Evolutionary conservation across 1,140 invertebrate genomes (phyloP), one percentile per base, ranked within the genome.

Genomic region (Tetranychus urticae): DNA sequence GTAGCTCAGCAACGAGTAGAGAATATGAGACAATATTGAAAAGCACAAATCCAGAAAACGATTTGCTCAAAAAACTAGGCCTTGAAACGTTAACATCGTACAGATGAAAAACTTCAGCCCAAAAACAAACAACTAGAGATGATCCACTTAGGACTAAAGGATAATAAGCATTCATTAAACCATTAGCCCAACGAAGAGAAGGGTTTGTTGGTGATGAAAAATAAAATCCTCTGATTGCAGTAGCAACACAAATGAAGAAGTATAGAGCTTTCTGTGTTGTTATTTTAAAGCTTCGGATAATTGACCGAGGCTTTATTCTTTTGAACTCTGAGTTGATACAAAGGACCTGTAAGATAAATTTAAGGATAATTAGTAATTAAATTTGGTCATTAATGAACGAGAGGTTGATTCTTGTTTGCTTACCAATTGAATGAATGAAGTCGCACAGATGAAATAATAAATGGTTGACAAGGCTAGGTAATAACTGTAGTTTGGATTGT

Each of bases 81-180:
- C 82, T 82, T 68, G 91, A 86, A 78, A 82, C 87, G 50, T 81
- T 79, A 62, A 89, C 82, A 68, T 88, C 82, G 66, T 80, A 80
- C n/a, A 92, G 73, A 71, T 94, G 89, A 74, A 93, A 91, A 42
- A 86, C 86, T 80, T 93, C 88, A 55, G 88, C 88, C 88, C 88
- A 92, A 71, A 91, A 88, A 72, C 88, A 92, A 64, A 92, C 86
- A 66, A 93, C 85, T 31, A 92, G 78, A 0, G 88, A 91, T 3
- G 86, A 85, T 59, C 87, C 86, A 37, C 86, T 86, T 71, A 92
- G 77, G 14, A 92, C 76, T 36, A 93, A 76, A 3, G 88, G 88
- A 74, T 91, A 93, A 72, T 89, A 92, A 1, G 88, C 87, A 54
- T 83, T 87, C 62, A 88, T 78, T 33, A 93, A 77, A 69, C 84